Base-by-base conservation (phyloP, 92 coral and sea anemone genomes). In the Virgularia gustaviana region DNA sequence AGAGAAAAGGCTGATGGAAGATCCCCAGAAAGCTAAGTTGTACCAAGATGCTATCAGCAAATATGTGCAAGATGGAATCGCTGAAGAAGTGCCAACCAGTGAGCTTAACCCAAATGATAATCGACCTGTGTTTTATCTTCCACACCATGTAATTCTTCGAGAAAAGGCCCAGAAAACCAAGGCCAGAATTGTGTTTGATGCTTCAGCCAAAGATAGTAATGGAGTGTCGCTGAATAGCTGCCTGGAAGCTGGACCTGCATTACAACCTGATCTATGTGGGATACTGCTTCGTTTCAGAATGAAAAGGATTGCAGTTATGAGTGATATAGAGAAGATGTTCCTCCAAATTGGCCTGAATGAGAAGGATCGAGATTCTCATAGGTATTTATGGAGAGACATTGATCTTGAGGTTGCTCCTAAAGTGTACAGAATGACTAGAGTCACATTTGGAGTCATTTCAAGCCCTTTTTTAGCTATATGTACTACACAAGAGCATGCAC, bases 401-500 rank as follows among this genome's bases (percentile, higher is more conserved):
- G 65, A 57, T 36, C 20, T 49, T 19, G 58, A 67, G 6, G 71
- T 36, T 6, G 8, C 16, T 12, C 81, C 81, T 18, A 35, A 68
- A 24, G 58, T 49, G 19, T 76, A 67, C 33, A 25, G 74, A 49
- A 82, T 77, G 79, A 60, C 78, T 12, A 39, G 75, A 10, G 65
- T 79, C 55, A 58, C 85, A 0, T 75, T 81, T 65, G 81, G 76
- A 24, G 67, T 62, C 23, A 63, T 47, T 52, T 64, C 73, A 6
- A 80, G 85, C 39, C 80, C 80, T 4, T 80, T 80, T 44, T 53
- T 63, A 6, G 70, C 58, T 0, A 73, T 65, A 31, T 25, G 66
- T 30, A 78, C 79, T 3, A 55, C 36, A 13, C 63, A 61, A 42
- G 32, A 9, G 44, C 84, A 74, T 45, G 65, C 62, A 34, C 49